Percentiles rank a stretch among this genome's conserved stretches.
phyloP scores from a whole-genome alignment of 2,888 invertebrate genomes.

The Allygus modestus region DNA sequence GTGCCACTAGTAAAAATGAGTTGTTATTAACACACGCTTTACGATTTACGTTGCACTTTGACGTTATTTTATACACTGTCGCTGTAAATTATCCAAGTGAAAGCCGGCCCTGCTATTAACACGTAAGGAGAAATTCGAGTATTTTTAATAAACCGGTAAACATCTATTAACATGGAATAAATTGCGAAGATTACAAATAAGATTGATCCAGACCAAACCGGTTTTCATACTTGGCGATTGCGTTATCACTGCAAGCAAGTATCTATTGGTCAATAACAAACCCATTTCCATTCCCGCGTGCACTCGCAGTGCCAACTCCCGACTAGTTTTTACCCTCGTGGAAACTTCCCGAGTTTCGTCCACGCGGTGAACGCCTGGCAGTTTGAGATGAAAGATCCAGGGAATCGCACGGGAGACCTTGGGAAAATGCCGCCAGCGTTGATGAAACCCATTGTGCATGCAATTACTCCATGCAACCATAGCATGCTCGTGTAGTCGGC shows the following conservation, averaged over 20 bases:
- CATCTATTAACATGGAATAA: no score
- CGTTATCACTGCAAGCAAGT: background rate
- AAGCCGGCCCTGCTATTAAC: no score
- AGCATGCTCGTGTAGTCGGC: background rate
- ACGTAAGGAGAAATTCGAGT: no score
- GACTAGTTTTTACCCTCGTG: background rate
- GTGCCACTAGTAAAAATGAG: no score
- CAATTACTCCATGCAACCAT: background rate
- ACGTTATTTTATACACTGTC: no score
- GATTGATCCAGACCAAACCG: background rate
- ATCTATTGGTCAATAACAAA: background rate
- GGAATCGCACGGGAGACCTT: background rate
- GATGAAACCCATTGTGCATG: background rate
- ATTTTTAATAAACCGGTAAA: no score
- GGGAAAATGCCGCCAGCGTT: constrained; percentile 17
- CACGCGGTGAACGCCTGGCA: background rate
- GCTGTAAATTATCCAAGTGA: no score
- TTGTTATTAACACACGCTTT: no score
- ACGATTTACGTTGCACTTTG: no score
- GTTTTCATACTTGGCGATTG: background rate
- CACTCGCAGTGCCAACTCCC: background rate
- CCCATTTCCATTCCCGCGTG: background rate
- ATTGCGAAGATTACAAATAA: no score
- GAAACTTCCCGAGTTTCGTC: background rate
- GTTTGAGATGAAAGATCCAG: background rate